phyloP scores from a whole-genome alignment of 2,888 invertebrate genomes.

The Pachycephus smyrnensis region DNA sequence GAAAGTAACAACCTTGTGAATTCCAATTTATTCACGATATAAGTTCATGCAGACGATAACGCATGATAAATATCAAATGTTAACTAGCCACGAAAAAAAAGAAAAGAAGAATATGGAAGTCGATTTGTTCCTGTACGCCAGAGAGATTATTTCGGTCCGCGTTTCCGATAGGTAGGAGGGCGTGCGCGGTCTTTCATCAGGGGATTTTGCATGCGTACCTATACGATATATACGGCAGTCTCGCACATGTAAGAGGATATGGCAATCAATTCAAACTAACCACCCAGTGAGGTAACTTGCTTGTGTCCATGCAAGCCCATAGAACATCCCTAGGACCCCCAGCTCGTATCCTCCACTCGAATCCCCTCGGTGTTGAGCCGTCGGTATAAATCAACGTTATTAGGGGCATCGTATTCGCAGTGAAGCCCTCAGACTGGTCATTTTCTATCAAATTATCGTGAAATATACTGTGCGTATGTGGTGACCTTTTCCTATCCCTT shows the following conservation, averaged over 20 bases:
- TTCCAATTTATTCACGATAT: background rate
- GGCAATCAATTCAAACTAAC: slow-evolving; percentile 65
- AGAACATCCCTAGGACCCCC: slow-evolving; percentile 36
- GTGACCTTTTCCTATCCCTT: background rate
- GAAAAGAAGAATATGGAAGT: background rate
- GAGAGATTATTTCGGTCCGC: background rate
- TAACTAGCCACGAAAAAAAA: background rate
- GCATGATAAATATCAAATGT: too few species aligned
- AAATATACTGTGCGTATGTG: slow-evolving; percentile 42
- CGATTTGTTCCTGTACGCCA: background rate
- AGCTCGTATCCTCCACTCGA: slow-evolving; percentile 31
- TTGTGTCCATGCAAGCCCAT: slow-evolving; percentile 34
- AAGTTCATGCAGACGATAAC: background rate
- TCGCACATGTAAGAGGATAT: slow-evolving; percentile 60
- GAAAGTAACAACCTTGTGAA: background rate
- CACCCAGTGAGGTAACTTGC: slow-evolving; percentile 53
- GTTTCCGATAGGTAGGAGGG: slow-evolving; percentile 4
- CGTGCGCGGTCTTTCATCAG: slow-evolving; percentile 3
- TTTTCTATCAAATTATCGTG: slow-evolving; percentile 65
- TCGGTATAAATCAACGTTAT: slow-evolving; percentile 66
- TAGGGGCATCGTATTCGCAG: slow-evolving; percentile 62
- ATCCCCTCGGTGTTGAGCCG: slow-evolving; percentile 52
- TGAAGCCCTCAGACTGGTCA: slow-evolving; percentile 53
- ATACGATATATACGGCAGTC: slow-evolving; percentile 38
- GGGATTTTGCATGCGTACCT: slow-evolving; percentile 26